A percentile compares a stretch with the other conserved stretches of the same genome.
phyloP scores from a whole-genome alignment of 2,888 invertebrate species.

The Lasius fuliginosus region DNA sequence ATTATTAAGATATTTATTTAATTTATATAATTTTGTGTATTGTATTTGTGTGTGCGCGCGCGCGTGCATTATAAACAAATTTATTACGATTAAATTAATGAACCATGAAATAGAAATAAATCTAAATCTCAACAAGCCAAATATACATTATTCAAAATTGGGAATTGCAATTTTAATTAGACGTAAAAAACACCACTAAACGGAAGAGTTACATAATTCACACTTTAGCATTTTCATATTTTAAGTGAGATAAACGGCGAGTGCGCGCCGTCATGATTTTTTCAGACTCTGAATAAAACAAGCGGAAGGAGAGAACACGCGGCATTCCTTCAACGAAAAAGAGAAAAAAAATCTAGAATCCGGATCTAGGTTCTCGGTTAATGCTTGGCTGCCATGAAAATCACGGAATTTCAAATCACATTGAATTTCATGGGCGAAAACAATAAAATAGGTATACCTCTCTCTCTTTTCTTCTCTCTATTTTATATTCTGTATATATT shows the following conservation, averaged over 20 bases:
- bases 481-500: neutral
- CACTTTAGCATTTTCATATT: conserved; percentile 44
- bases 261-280: conserved; percentile 29
- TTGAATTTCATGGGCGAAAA: conserved; percentile 35
- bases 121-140: neutral
- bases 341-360: conserved; percentile 20
- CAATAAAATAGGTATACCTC: conserved; percentile 14
- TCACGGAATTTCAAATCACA: conserved; percentile 11
- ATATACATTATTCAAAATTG: conserved; percentile 12
- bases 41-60: too few relatives aligned
- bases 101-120: conserved; percentile 5
- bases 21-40: neutral
- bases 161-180: conserved; percentile 40
- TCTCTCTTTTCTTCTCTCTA: neutral
- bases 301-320: conserved; percentile 32
- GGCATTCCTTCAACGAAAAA: neutral
- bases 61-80: conserved; percentile 2
- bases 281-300: conserved; percentile 39
- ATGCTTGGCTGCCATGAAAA: conserved; percentile 39
- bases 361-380: conserved; percentile 31
- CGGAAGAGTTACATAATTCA: conserved; percentile 46
- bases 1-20: conserved; percentile 18
- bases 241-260: conserved; percentile 43
- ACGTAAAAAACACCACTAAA: conserved; percentile 4
- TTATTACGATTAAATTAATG: neutral